phyloP scores from a whole-genome alignment of 1,140 invertebrate genomes.

The Hirudo medicinalis region DNA sequence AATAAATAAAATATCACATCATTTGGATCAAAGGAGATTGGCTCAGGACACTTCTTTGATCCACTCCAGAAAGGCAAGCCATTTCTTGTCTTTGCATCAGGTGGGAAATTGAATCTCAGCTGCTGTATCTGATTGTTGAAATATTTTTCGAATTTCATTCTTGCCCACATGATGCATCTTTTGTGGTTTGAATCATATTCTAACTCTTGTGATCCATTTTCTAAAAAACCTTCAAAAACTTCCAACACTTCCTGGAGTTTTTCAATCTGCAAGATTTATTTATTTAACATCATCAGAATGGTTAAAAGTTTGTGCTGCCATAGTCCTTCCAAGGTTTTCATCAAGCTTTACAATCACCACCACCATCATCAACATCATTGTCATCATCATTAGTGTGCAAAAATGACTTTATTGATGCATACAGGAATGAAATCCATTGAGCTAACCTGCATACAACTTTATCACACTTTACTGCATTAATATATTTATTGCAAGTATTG shows the following conservation, averaged over 20 bases:
- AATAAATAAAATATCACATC: constrained; percentile 31
- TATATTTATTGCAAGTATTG: too few relatives aligned
- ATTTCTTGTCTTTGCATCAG: constrained; percentile 63
- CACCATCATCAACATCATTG: too few relatives aligned
- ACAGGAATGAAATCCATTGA: too few relatives aligned
- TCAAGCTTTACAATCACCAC: too few relatives aligned
- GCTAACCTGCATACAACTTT: too few relatives aligned
- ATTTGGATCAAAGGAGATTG: constrained; percentile 44
- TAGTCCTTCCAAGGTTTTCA: too few relatives aligned
- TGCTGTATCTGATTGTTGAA: constrained; percentile 91
- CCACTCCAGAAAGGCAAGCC: constrained; percentile 97
- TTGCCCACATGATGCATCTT: constrained; percentile 79
- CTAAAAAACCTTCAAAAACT: constrained; percentile 4
- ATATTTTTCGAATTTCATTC: constrained; percentile 77
- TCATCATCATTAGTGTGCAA: too few relatives aligned
- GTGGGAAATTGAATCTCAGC: constrained; percentile 88
- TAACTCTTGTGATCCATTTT: background rate
- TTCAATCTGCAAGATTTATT: background rate
- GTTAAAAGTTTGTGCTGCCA: background rate
- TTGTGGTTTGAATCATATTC: background rate
- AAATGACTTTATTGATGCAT: too few relatives aligned
- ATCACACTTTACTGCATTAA: too few relatives aligned
- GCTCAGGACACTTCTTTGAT: constrained; percentile 83
- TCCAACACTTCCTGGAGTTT: background rate
- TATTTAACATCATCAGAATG: background rate